These are phyloP conservation scores for Cyprinodon variegatus DNA, from an alignment of 2,113 vertebrate species.

Conservation along the genomic window DNA sequence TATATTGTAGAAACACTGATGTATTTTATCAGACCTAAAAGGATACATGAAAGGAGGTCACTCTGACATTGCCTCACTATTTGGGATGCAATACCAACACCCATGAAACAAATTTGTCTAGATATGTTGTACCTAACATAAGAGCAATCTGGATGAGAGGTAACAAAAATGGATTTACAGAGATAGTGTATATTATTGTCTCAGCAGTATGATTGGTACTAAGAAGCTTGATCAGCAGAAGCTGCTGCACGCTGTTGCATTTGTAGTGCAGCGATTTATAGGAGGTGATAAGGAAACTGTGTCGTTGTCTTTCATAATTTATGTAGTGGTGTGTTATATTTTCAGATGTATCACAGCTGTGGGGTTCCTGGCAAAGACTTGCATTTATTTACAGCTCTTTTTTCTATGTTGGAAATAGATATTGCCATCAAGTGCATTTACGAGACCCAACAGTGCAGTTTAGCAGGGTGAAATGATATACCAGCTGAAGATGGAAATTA, in stretches of 20 bases:
- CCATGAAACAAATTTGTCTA: not conserved
- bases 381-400: constrained; percentile 54
- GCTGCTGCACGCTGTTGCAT: constrained; percentile 27
- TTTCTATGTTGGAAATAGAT: constrained; percentile 57
- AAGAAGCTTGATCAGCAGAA: constrained; percentile 60
- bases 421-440: constrained; percentile 35
- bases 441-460: constrained; percentile 18
- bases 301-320: constrained; percentile 72
- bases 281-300: constrained; percentile 71
- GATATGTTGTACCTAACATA: not conserved
- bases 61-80: not conserved
- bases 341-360: constrained; percentile 42
- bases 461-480: constrained; percentile 43
- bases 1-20: not conserved
- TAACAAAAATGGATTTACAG: not conserved
- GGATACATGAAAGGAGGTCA: not conserved
- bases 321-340: constrained; percentile 66
- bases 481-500: constrained; percentile 47
- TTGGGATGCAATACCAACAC: not conserved
- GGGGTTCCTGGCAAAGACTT: constrained; percentile 30
- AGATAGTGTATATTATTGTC: not conserved
- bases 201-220: constrained; percentile 52
- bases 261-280: constrained; percentile 67
- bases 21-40: not conserved
- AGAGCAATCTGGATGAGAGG: no score